Base-by-base conservation (phyloP, 2,797 vertebrate species). In the Premnoplex brunnescens region DNA sequence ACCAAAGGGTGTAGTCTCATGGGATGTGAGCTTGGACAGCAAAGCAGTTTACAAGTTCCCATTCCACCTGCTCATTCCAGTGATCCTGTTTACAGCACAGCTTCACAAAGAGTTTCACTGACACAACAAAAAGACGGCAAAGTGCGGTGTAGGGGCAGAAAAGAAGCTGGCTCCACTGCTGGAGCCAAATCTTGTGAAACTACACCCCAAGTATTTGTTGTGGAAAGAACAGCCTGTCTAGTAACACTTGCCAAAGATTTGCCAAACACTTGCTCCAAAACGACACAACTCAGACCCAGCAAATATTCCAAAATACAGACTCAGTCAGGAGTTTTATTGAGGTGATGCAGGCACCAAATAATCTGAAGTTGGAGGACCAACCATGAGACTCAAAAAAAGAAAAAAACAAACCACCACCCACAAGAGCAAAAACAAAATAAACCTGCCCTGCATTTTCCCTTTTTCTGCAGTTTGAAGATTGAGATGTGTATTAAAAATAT, bases 71-170 rank as follows among this genome's bases (percentile, higher is more conserved):
- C 79, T 94, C 62, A 18, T 88, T 59, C 66, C 85, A 84, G 69
- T 6, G 62, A 92, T 88, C 15, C 85, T 81, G 69, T 85, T 95
- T 85, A 89, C n/a, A 72, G 76, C 51, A 55, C 51, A 69, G 63
- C 89, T 75, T 78, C 85, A 75, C 69, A 91, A 94, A 80, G 91
- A 28, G 51, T 89, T 94, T 94, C 51, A 88, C 88, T 93, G 83
- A 86, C 90, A 84, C 76, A 88, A 97, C 85, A 95, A 72, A 91
- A 93, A 81, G 51, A 73, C 48, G 46, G 32, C 43, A 62, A 89
- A 95, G 46, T 19, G 72, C 5, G 18, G 75, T 27, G 1, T 5
- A 80, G 74, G 37, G 67, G 60, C 55, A 74, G 71, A 46, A 46
- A 71, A 89, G 56, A 88, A 91, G 54, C 43, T 76, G 51, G 69